Percentiles rank a stretch among this genome's conserved stretches.
Evolutionary conservation across 2,797 vertebrate species (phyloP).

Genomic region (Alectoris magna): DNA sequence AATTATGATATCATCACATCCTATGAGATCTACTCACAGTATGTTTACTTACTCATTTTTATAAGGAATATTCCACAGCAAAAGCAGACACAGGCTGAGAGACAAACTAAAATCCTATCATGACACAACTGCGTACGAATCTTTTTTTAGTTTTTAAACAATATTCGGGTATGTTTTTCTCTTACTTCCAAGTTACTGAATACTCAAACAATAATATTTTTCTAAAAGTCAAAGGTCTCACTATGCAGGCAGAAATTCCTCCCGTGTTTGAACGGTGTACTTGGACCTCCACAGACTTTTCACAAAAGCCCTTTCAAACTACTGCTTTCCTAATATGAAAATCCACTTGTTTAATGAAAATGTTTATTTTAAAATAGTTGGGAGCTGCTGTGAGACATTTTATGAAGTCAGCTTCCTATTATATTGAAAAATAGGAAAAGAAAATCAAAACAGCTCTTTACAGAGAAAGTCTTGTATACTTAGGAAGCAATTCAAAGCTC

Average conservation of each 20-base stretch:
- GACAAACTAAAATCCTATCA: neutral
- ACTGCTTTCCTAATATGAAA: conserved; percentile 1
- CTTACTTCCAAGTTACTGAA: conserved; percentile 10
- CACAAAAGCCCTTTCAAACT: conserved; percentile 31
- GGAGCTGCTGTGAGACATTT: neutral
- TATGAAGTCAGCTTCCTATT: neutral
- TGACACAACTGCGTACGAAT: neutral
- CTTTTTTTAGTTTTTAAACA: neutral
- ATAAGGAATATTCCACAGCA: neutral
- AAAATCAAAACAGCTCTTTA: neutral
- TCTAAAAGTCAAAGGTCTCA: conserved; percentile 26
- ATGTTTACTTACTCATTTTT: neutral
- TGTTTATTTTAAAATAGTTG: conserved; percentile 9
- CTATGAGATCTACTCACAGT: neutral
- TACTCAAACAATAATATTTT: conserved; percentile 43
- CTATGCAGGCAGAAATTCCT: conserved; percentile 34
- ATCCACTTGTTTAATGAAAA: conserved; percentile 23
- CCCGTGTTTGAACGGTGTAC: neutral
- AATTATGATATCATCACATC: neutral
- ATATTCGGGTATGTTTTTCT: neutral
- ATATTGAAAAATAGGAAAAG: neutral
- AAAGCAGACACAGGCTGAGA: neutral
- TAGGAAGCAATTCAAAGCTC: neutral
- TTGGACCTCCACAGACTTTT: neutral
- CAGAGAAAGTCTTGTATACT: neutral